Conservation (phyloP, 1,140 invertebrate species). For the Calephelis nemesis region DNA sequence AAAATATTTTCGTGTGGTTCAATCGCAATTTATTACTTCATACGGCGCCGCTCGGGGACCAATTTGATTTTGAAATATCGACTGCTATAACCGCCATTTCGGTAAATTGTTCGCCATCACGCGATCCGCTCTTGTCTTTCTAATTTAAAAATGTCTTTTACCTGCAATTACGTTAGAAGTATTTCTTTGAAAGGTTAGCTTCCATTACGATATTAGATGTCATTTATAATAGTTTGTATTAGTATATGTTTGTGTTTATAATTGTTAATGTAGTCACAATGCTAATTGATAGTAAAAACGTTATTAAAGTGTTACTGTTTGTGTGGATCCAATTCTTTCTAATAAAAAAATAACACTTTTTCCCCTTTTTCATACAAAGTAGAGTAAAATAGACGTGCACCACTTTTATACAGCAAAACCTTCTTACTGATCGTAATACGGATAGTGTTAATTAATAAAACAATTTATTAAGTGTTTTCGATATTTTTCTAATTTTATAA, state of each 20-base stretch:
- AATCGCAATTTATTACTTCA: constrained; percentile 26
- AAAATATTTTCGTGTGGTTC: background rate
- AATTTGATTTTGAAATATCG: constrained; percentile 40
- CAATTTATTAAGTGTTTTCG: too few relatives aligned
- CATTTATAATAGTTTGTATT: background rate
- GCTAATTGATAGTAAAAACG: background rate
- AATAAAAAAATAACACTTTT: too few relatives aligned
- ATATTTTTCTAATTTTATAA: too few relatives aligned
- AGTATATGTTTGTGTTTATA: background rate
- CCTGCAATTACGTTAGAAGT: constrained; percentile 17
- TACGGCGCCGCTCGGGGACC: constrained; percentile 29
- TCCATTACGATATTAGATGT: constrained; percentile 2
- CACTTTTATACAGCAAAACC: too few relatives aligned
- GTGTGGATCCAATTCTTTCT: too few relatives aligned
- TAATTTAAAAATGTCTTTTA: constrained; percentile 33
- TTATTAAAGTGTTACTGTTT: background rate
- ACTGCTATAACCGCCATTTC: constrained; percentile 31
- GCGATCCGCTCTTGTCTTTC: constrained; percentile 33
- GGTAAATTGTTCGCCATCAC: constrained; percentile 29
- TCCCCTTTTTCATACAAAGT: too few relatives aligned
- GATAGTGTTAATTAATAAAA: too few relatives aligned
- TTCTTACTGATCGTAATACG: too few relatives aligned
- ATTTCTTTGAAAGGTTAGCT: constrained; percentile 11
- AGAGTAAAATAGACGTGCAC: too few relatives aligned
- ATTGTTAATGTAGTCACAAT: background rate